These are phyloP conservation scores for Gymnothorax reevesii DNA, from an alignment of 2,797 vertebrate genomes.

Conservation along the genomic window DNA sequence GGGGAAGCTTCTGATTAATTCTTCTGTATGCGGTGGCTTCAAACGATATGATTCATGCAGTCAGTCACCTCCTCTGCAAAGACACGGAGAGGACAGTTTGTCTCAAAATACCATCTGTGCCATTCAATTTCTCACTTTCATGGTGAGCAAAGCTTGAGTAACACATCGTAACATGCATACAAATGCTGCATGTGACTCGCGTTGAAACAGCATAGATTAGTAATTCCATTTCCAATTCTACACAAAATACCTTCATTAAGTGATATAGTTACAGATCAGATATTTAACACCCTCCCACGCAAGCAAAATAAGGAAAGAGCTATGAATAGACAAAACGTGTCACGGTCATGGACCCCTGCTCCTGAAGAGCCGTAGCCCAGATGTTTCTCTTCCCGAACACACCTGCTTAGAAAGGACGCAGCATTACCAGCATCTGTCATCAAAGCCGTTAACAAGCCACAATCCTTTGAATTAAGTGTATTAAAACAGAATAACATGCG, in stretches of 20 bases:
- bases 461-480: too few species aligned
- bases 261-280: not conserved
- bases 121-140: not conserved
- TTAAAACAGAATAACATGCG: too few species aligned
- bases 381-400: too few species aligned
- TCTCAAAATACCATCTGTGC: conserved; percentile 25
- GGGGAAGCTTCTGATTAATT: not conserved
- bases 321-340: too few species aligned
- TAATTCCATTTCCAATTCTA: not conserved
- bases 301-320: not conserved
- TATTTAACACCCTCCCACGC: not conserved
- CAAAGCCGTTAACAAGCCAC: too few species aligned
- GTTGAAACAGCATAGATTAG: not conserved
- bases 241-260: not conserved
- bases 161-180: not conserved
- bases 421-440: too few species aligned
- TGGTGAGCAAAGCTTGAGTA: not conserved
- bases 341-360: too few species aligned
- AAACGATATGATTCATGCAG: conserved; percentile 13
- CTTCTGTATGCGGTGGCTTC: not conserved
- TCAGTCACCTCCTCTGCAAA: not conserved
- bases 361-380: too few species aligned
- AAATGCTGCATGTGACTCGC: not conserved
- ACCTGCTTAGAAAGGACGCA: too few species aligned
- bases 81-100: conserved; percentile 10